Conservation (phyloP, 2,113 vertebrate species). For the Melospiza georgiana region DNA sequence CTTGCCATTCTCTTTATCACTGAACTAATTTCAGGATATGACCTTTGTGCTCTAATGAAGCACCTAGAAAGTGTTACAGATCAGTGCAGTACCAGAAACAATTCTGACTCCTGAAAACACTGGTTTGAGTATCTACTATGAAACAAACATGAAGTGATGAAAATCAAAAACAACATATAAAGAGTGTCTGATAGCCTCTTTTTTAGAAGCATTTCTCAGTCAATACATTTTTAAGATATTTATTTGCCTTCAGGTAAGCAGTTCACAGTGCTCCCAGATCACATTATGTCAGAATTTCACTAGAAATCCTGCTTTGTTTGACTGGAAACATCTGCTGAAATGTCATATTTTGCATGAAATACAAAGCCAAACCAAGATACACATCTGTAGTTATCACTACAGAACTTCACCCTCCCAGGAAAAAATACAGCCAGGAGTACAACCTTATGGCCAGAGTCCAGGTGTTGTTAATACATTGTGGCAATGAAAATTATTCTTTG, state of each 20-base stretch:
- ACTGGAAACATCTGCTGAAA: neutral
- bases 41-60: neutral
- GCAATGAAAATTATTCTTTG: neutral
- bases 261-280: neutral
- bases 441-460: neutral
- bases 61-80: neutral
- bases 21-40: neutral
- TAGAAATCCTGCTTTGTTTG: neutral
- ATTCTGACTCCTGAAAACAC: neutral
- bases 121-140: neutral
- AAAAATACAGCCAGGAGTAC: neutral
- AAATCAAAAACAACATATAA: neutral
- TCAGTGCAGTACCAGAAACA: neutral
- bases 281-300: neutral
- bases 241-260: neutral
- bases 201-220: neutral
- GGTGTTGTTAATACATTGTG: neutral
- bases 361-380: neutral
- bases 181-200: neutral
- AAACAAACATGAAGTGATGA: neutral
- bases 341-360: neutral
- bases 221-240: neutral
- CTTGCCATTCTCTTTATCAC: neutral
- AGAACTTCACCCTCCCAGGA: neutral
- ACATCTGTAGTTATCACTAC: neutral